Conservation (phyloP, 2,797 vertebrate species). For the Malurus leucopterus region DNA sequence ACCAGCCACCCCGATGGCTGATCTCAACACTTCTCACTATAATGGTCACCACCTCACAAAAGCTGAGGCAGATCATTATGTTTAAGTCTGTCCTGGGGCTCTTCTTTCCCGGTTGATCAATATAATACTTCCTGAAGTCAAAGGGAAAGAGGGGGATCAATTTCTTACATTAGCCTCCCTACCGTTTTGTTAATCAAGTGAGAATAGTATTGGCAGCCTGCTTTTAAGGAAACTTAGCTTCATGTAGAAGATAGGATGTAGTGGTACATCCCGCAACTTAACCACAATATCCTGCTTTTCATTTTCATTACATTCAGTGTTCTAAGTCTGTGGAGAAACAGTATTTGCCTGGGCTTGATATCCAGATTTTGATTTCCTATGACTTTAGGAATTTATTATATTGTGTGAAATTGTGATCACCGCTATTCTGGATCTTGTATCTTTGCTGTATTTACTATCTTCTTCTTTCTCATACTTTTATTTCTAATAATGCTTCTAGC, state of each 20-base stretch:
- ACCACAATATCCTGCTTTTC: not conserved
- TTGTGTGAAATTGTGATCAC: conserved; percentile 67
- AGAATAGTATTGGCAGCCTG: not conserved
- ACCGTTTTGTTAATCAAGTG: not conserved
- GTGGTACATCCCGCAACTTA: not conserved
- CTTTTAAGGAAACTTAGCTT: not conserved
- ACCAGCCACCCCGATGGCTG: conserved; percentile 65
- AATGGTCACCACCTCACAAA: conserved; percentile 68
- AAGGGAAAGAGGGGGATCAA: conserved; percentile 22
- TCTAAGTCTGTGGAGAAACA: not conserved
- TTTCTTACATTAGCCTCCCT: conserved; percentile 26
- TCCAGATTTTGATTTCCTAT: conserved; percentile 49
- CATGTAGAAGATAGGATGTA: not conserved
- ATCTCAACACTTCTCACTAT: conserved; percentile 66
- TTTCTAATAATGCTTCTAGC: conserved; percentile 84
- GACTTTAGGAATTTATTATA: conserved; percentile 78
- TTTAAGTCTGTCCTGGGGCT: conserved; percentile 72
- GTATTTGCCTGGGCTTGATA: not conserved
- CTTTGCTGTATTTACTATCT: conserved; percentile 76
- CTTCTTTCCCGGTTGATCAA: conserved; percentile 72
- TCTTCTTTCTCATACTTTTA: conserved; percentile 73
- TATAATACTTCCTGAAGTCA: conserved; percentile 80
- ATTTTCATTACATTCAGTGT: not conserved
- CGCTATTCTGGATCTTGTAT: conserved; percentile 61
- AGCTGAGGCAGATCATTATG: conserved; percentile 72